phyloP scores from a whole-genome alignment of 2,888 invertebrate genomes.

The Melitaea athalia region DNA sequence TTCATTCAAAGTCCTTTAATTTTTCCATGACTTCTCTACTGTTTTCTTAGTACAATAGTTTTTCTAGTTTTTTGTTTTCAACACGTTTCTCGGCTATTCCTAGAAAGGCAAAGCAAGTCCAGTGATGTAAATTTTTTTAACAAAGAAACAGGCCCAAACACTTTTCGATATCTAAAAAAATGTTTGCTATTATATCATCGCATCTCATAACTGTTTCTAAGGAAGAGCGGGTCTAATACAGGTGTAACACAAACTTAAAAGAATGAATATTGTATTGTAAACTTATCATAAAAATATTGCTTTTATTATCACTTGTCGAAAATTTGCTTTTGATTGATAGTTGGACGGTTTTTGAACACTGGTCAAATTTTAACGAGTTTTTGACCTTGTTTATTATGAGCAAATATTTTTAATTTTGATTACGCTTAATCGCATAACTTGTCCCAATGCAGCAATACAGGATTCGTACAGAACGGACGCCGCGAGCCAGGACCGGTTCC shows the following conservation, averaged over 20 bases:
- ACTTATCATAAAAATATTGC: no score
- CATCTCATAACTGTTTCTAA: no score
- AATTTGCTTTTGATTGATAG: background rate
- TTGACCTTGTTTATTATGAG: background rate
- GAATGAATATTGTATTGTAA: no score
- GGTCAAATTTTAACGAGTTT: background rate
- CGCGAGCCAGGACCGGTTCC: conserved; percentile 53
- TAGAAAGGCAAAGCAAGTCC: background rate
- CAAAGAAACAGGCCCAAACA: no score
- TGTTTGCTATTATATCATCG: no score
- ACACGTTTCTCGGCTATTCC: background rate
- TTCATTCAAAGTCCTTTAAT: conserved; percentile 8
- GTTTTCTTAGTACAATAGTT: conserved; percentile 11
- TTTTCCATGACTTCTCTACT: conserved; percentile 1
- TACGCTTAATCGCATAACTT: conserved; percentile 15
- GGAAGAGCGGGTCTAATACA: no score
- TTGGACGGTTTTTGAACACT: no score
- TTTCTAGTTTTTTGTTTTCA: background rate
- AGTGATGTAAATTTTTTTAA: background rate
- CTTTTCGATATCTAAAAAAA: no score
- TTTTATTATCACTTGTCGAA: no score
- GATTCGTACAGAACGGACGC: conserved; percentile 24
- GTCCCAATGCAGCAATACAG: conserved; percentile 15
- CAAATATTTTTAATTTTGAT: background rate
- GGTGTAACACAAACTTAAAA: no score